Evolutionary conservation across 2,797 vertebrate species (phyloP), one percentile per base, ranked within the genome.

Genomic region (Periophthalmus magnuspinnatus): DNA sequence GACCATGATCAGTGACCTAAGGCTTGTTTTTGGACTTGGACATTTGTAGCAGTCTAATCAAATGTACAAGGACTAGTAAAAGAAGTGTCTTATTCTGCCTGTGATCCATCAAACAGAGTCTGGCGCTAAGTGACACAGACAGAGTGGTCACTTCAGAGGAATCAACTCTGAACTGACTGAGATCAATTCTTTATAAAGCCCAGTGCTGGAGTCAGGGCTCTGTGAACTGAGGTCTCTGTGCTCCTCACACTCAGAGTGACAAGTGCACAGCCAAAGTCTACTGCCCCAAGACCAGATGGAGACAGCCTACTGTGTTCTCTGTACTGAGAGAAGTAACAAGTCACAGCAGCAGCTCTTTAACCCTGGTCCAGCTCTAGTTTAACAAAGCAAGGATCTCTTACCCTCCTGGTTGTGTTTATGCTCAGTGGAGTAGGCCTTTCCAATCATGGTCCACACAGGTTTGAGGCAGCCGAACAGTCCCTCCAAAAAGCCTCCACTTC

Each of bases 391-490:
- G 95, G 86, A 55, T 13, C 62, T 82, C 74, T 13, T 89, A 88
- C 96, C 96, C 93, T 97, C 96, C 2, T 95, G 93, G 60, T 90
- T 95, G 57, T 97, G 96, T 84, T 98, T 98, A 92, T 98, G 96
- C 84, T 98, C 97, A 1, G 96, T 97, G 68, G 96, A 95, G 89
- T 98, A 98, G 50, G 97, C 96, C 88, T 98, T 98, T 83, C 97
- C 97, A 28, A 98, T 96, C 96, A 98, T 98, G 75, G 95, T 97
- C 97, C 97, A 98, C 68, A 98, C 97, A 16, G 97, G 97, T 62
- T 94, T 96, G 57, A 98, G 91, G 88, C 97, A 98, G 28, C 97
- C 97, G 80, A 98, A 98, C 56, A 98, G 94, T 82, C 97, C 97
- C 87, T 98, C 97, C 81, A 98, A 94, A 90, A 98, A 97, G 11